Evolutionary conservation across 2,113 vertebrate genomes (phyloP).

Genomic region (Sorex araneus): DNA sequence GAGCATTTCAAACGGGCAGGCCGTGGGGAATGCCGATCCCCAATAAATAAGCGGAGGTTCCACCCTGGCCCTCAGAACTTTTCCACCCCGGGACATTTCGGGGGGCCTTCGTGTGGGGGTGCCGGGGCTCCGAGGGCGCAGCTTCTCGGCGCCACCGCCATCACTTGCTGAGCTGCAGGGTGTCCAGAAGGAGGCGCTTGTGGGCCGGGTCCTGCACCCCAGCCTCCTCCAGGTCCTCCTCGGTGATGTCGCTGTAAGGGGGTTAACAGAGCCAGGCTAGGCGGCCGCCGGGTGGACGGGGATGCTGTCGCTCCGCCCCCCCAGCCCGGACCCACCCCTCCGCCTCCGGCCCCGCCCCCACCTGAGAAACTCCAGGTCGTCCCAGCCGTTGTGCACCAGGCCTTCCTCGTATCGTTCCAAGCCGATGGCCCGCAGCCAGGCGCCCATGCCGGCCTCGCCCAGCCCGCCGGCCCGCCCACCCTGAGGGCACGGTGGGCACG

Average conservation of each 20-base stretch:
- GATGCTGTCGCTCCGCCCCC: not conserved
- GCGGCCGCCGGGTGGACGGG: not conserved
- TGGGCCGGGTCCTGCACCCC: constrained; percentile 94
- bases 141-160: not conserved
- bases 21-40: constrained; percentile 52
- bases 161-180: constrained; percentile 92
- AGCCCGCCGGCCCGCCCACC: constrained; percentile 89
- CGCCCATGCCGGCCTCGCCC: constrained; percentile 93
- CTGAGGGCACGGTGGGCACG: constrained; percentile 88
- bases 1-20: constrained; percentile 49
- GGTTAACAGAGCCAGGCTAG: not conserved
- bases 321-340: not conserved
- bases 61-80: constrained; percentile 33
- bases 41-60: constrained; percentile 80
- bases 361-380: constrained; percentile 98
- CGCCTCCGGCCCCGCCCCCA: constrained; percentile 77
- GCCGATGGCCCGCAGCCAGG: constrained; percentile 95
- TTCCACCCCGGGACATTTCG: not conserved
- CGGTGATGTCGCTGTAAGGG: constrained; percentile 94
- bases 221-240: constrained; percentile 97
- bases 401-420: constrained; percentile 96
- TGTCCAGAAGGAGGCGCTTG: constrained; percentile 94
- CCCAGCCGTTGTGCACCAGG: constrained; percentile 97
- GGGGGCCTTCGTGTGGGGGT: not conserved
- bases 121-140: not conserved